Base-by-base conservation (phyloP, 2,797 vertebrate species). In the Prunella strophiata region DNA sequence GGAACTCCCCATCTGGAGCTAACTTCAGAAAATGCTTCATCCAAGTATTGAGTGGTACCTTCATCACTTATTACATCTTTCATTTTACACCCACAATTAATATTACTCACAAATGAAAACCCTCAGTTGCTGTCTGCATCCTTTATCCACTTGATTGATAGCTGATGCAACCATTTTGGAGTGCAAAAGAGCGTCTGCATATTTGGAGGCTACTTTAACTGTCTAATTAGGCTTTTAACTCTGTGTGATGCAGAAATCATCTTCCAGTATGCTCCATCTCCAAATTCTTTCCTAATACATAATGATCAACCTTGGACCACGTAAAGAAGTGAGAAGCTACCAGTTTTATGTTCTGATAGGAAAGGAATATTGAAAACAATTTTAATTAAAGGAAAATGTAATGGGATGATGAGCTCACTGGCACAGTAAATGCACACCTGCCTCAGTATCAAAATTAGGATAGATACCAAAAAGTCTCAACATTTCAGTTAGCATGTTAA, bases 81-180 rank as follows among this genome's bases (percentile, higher is more conserved):
- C 91, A 86, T 91, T 96, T 91, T 73, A 93, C 94, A 91, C 94
- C 89, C 88, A 96, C 92, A 95, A 79, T 88, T 93, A 88, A 84
- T 93, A 92, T 93, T 92, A 88, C 66, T 78, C 92, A 78, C 82
- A 89, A 91, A 88, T 93, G 72, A 93, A 96, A 93, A 72, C 43
- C 48, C 51, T 92, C 16, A 4, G 54, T 66, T 92, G 82, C 62
- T 88, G 70, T 72, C 92, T 84, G 67, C 88, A 78, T 93, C 76
- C 66, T 57, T 83, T 84, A 87, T 76, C 63, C 82, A 71, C 52
- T 92, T 92, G 94, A 95, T 59, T 93, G 88, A 92, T 58, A 94
- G 85, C 48, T 91, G 82, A 94, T 67, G 91, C 73, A 95, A 95
- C 83, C 84, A 50, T 63, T 92, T 50, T 78, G 79, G 57, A 96